phyloP scores from a whole-genome alignment of 2,797 vertebrate species.

The Martes flavigula region DNA sequence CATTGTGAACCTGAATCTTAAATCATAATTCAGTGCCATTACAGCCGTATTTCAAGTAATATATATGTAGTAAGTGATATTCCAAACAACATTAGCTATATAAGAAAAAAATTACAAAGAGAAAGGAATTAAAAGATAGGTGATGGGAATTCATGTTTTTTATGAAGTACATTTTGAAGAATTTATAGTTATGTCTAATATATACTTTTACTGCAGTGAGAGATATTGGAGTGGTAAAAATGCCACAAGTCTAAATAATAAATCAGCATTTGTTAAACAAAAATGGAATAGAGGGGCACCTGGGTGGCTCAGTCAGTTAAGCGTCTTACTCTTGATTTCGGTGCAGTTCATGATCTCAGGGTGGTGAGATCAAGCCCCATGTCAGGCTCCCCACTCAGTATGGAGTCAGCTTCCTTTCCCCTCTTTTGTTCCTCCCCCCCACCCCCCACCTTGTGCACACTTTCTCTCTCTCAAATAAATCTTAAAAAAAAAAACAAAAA shows the following conservation, averaged over 20 bases:
- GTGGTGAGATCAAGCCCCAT: not conserved
- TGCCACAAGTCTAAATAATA: not conserved
- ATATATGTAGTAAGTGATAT: not conserved
- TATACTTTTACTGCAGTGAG: not conserved
- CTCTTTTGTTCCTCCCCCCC: no score
- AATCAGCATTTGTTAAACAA: not conserved
- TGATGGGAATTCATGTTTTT: slow-evolving; percentile 17
- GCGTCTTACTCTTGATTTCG: not conserved
- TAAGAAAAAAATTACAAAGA: slow-evolving; percentile 6
- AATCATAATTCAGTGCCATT: not conserved
- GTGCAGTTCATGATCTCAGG: not conserved
- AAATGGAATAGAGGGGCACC: not conserved
- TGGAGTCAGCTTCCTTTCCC: not conserved
- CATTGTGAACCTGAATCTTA: not conserved
- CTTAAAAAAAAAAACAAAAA: not conserved
- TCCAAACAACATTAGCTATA: not conserved
- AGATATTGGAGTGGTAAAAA: not conserved
- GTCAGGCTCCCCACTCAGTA: not conserved
- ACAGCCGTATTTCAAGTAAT: not conserved
- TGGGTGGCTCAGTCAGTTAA: not conserved
- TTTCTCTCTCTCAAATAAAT: not conserved
- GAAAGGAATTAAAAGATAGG: not conserved
- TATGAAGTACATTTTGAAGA: slow-evolving; percentile 6
- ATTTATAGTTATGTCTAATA: not conserved
- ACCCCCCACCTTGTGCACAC: not conserved